Percentiles rank a stretch among this genome's conserved stretches.
phyloP scores from a whole-genome alignment of 2,888 invertebrate species.

The Ormyrus rosae region DNA sequence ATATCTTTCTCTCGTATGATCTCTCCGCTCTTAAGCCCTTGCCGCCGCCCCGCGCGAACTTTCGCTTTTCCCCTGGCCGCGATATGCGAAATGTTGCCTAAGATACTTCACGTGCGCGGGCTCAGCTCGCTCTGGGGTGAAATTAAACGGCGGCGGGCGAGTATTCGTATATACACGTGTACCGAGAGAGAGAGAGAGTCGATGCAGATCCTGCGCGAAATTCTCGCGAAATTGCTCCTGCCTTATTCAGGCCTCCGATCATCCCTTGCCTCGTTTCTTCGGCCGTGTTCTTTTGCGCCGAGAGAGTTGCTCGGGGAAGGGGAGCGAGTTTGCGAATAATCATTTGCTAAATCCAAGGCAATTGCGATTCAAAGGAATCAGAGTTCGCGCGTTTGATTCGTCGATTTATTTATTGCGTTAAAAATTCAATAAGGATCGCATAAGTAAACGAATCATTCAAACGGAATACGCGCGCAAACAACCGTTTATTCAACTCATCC shows the following conservation, averaged over 20 bases:
- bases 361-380: too few relatives aligned
- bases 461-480: too few relatives aligned
- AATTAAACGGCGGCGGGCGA: conserved; percentile 54
- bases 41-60: conserved; percentile 3
- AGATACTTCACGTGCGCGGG: conserved; percentile 17
- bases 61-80: conserved; percentile 11
- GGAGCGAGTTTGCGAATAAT: too few relatives aligned
- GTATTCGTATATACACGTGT: conserved; percentile 29
- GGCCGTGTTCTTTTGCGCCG: not conserved
- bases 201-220: not conserved
- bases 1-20: not conserved
- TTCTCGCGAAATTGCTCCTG: conserved; percentile 69
- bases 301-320: not conserved
- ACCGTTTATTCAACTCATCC: too few relatives aligned
- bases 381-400: not conserved
- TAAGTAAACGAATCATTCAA: too few relatives aligned
- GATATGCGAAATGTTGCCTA: conserved; percentile 41
- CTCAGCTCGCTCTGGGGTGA: conserved; percentile 52
- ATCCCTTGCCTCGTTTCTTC: conserved; percentile 21
- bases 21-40: conserved; percentile 23
- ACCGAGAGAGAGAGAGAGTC: not conserved
- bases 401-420: not conserved
- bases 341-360: too few relatives aligned
- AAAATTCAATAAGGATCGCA: too few relatives aligned
- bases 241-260: conserved; percentile 68